Base-by-base conservation (phyloP, 2,113 vertebrate genomes). In the Dolichallabes microphthalmus region DNA sequence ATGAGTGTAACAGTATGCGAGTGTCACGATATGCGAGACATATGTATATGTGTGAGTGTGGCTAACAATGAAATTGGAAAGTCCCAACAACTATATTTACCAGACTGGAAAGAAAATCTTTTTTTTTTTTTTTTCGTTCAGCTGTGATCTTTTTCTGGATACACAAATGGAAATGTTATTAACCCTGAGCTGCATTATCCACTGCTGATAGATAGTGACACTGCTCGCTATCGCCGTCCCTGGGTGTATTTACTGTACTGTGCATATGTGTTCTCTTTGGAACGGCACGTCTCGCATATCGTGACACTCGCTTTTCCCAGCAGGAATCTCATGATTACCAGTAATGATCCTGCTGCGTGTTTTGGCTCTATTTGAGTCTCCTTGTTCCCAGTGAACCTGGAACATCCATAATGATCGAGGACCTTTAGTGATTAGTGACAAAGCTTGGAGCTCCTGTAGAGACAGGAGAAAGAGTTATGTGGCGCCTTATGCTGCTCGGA, bases 11-110 rank as follows among this genome's bases (percentile, higher is more conserved):
- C 45, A 8, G 45, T 45, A 61, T 45, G 83, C n/a, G n/a, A n/a
- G n/a, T n/a, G n/a, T n/a, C n/a, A n/a, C n/a, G n/a, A n/a, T n/a
- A n/a, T n/a, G n/a, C n/a, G n/a, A n/a, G n/a, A n/a, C 39, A 2
- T 71, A 14, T 71, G 32, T 39, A 14, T 45, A 32, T 45, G 35
- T 73, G 19, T 73, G 69, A 25, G 35, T 13, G 35, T 12, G 9
- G 15, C 19, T 71, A 50, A 22, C 35, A 22, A 20, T 22, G 22
- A 35, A 22, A 61, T 30, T 50, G 30, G 79, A 61, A 63, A 61
- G 35, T 61, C 60, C 35, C 60, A 63, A 39, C 78, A 80, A 80
- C 79, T 80, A 39, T 39, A 80, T 63, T 80, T 80, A 80, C 61
- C 57, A 2, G 11, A 39, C 57, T 63, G 22, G 78, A 45, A 80